Evolutionary conservation across 1,140 invertebrate species (phyloP).

Genomic region (Cyrtorhinus lividipennis): DNA sequence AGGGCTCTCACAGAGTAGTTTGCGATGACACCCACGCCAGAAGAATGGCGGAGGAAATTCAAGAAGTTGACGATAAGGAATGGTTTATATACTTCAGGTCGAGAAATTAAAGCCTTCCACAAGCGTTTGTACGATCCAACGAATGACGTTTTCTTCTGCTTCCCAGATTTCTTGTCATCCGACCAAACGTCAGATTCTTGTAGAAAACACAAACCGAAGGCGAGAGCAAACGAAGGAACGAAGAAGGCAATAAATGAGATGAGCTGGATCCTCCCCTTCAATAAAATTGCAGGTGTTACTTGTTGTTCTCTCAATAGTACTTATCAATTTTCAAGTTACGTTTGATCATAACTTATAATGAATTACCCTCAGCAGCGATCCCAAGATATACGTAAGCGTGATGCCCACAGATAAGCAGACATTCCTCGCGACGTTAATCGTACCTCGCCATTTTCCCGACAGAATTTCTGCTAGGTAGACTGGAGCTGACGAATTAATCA

Average conservation of each 20-base stretch:
- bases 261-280: background rate
- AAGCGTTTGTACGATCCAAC: background rate
- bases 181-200: background rate
- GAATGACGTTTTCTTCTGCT: background rate
- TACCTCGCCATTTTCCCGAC: background rate
- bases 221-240: background rate
- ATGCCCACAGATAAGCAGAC: background rate
- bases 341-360: too few species aligned
- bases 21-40: background rate
- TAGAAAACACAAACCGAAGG: background rate
- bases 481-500: background rate
- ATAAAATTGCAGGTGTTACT: too few species aligned
- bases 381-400: background rate
- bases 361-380: background rate
- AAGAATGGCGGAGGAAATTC: background rate
- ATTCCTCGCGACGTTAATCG: background rate
- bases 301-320: too few species aligned
- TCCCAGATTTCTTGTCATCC: background rate
- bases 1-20: background rate
- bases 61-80: background rate
- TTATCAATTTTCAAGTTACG: too few species aligned
- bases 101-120: background rate
- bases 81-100: background rate
- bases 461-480: background rate
- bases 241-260: background rate